Conservation (phyloP, 37 sponge, comb jelly and placozoan species). For the Eunapius fragilis region DNA sequence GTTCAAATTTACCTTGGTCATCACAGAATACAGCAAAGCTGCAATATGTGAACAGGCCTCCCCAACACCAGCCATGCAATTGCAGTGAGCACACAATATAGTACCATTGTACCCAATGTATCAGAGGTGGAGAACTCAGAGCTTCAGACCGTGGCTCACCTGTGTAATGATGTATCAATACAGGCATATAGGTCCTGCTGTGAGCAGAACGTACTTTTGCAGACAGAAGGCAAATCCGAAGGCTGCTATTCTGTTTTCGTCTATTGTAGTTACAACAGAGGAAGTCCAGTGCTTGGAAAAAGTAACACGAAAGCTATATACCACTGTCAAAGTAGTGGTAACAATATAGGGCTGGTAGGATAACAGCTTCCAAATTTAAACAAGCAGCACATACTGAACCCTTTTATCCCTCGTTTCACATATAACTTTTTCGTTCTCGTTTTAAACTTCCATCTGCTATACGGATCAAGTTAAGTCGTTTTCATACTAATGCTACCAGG, state of each 20-base stretch:
- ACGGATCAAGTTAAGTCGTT: too few species aligned
- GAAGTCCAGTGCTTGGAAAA: neutral
- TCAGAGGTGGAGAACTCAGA: slow-evolving; percentile 3
- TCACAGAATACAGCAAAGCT: neutral
- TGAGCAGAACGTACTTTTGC: neutral
- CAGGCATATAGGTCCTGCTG: neutral
- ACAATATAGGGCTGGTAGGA: slow-evolving; percentile 2
- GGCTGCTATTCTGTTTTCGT: too few species aligned
- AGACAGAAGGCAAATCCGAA: slow-evolving; percentile 2
- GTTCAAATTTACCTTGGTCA: neutral
- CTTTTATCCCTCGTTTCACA: neutral
- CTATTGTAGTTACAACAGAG: neutral
- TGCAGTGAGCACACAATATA: slow-evolving; percentile 19
- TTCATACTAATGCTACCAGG: neutral
- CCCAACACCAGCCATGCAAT: slow-evolving; percentile 21
- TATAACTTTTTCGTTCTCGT: too few species aligned
- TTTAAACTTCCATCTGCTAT: slow-evolving; percentile 3
- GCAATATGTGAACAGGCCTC: slow-evolving; percentile 21
- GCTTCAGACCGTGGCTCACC: slow-evolving; percentile 16
- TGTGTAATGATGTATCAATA: neutral
- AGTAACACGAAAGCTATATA: neutral
- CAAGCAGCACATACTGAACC: neutral
- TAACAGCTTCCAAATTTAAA: slow-evolving; percentile 16
- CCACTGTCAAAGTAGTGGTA: slow-evolving; percentile 3
- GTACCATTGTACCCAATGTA: slow-evolving; percentile 3